Conservation (phyloP, 2,113 vertebrate genomes). For the Plecotus auritus region DNA sequence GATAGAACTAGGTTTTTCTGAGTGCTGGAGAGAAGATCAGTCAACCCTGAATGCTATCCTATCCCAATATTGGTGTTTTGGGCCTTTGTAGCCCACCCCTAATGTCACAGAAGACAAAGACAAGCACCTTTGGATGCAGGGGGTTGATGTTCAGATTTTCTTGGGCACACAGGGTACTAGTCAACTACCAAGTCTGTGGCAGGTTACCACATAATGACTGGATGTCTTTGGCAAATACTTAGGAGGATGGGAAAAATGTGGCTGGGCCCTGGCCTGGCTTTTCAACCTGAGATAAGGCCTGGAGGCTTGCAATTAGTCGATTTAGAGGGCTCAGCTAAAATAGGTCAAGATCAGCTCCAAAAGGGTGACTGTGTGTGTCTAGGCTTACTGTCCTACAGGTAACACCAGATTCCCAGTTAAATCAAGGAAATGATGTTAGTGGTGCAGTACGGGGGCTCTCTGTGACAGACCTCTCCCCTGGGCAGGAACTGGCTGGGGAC, state of each 20-base stretch:
- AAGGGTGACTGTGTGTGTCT: neutral
- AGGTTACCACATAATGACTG: neutral
- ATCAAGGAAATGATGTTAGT: neutral
- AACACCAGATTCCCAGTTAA: neutral
- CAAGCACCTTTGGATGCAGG: neutral
- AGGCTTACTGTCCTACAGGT: neutral
- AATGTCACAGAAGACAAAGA: neutral
- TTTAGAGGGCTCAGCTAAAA: neutral
- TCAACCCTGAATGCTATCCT: neutral
- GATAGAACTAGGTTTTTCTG: neutral
- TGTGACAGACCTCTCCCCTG: slow-evolving; percentile 27
- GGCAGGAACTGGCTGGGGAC: slow-evolving; percentile 81
- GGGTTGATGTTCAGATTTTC: neutral
- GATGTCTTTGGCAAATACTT: neutral
- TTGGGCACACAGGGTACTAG: neutral
- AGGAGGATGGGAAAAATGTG: neutral
- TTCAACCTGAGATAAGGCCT: neutral
- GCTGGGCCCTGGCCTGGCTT: neutral
- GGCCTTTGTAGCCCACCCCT: neutral
- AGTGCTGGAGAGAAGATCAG: neutral
- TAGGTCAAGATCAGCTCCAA: neutral
- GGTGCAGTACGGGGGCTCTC: neutral
- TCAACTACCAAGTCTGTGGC: neutral
- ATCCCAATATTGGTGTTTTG: neutral
- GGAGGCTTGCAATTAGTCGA: neutral